These are phyloP conservation scores for Melanotaenia parkinsoni DNA, from an alignment of 2,797 vertebrate species.

Conservation along the genomic window DNA sequence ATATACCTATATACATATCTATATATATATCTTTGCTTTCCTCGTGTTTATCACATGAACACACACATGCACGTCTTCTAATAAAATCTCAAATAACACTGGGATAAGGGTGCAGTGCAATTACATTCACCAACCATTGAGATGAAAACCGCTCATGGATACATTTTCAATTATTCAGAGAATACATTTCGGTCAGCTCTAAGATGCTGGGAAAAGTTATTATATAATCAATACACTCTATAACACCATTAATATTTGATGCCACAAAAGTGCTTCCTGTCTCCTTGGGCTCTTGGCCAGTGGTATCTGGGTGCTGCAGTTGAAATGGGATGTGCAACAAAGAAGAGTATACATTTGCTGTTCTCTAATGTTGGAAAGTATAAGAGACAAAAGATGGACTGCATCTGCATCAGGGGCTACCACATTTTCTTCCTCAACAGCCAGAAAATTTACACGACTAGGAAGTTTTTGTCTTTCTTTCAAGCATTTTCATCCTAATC, in stretches of 20 bases:
- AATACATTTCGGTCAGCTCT: slow-evolving; percentile 78
- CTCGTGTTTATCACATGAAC: slow-evolving; percentile 66
- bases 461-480: slow-evolving; percentile 17
- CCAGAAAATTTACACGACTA: slow-evolving; percentile 19
- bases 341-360: slow-evolving; percentile 52
- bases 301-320: slow-evolving; percentile 67
- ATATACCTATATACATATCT: slow-evolving; percentile 21
- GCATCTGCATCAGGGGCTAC: slow-evolving; percentile 18
- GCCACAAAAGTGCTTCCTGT: slow-evolving; percentile 81
- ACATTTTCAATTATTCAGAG: slow-evolving; percentile 83
- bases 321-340: slow-evolving; percentile 55
- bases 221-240: slow-evolving; percentile 85
- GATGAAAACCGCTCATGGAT: slow-evolving; percentile 82
- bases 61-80: slow-evolving; percentile 61
- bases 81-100: slow-evolving; percentile 77
- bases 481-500: slow-evolving; percentile 34
- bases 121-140: slow-evolving; percentile 74
- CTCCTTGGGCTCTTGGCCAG: slow-evolving; percentile 74
- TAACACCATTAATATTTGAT: slow-evolving; percentile 82
- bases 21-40: slow-evolving; percentile 41
- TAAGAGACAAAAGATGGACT: slow-evolving; percentile 15
- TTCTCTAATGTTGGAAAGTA: slow-evolving; percentile 40
- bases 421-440: neutral
- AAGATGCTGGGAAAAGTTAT: slow-evolving; percentile 80
- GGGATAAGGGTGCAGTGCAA: slow-evolving; percentile 70